phyloP scores from a whole-genome alignment of 2,797 vertebrate species.

The Danionella dracula region DNA sequence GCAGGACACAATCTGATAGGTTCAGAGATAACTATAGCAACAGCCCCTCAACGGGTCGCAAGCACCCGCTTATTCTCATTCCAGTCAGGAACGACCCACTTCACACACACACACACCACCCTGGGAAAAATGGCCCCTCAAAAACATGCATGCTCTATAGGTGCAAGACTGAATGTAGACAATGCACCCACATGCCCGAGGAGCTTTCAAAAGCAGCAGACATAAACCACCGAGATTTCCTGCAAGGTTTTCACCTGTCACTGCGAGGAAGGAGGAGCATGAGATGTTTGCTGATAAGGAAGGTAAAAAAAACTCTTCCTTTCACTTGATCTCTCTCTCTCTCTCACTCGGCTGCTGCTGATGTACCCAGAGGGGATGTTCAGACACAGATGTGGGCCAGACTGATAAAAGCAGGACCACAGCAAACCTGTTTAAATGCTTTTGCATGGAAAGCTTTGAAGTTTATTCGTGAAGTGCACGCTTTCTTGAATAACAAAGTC shows the following conservation, averaged over 20 bases:
- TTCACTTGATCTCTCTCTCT: not conserved
- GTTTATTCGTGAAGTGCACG: not conserved
- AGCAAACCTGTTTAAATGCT: conserved; percentile 17
- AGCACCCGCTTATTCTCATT: conserved; percentile 63
- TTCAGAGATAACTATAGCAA: conserved; percentile 72
- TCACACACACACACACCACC: conserved; percentile 59
- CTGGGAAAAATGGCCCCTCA: conserved; percentile 53
- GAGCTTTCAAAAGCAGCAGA: not conserved
- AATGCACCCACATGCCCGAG: not conserved
- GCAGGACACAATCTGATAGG: conserved; percentile 61
- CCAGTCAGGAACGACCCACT: conserved; percentile 76
- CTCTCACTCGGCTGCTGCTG: not conserved
- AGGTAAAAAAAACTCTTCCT: conserved; percentile 3
- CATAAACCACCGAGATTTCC: not conserved
- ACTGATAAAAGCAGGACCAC: conserved; percentile 11
- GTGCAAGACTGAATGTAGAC: not conserved
- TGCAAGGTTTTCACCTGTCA: conserved; percentile 14
- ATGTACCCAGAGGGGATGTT: conserved; percentile 19
- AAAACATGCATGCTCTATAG: conserved; percentile 35
- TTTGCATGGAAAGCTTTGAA: conserved; percentile 20
- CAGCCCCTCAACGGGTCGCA: conserved; percentile 45
- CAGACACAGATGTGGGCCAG: not conserved
- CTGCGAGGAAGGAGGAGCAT: conserved; percentile 9
- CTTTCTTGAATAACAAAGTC: not conserved
- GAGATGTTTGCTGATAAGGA: conserved; percentile 15